These are phyloP conservation scores for Drosophila lini DNA, from an alignment of 1,140 invertebrate species.

Conservation along the genomic window DNA sequence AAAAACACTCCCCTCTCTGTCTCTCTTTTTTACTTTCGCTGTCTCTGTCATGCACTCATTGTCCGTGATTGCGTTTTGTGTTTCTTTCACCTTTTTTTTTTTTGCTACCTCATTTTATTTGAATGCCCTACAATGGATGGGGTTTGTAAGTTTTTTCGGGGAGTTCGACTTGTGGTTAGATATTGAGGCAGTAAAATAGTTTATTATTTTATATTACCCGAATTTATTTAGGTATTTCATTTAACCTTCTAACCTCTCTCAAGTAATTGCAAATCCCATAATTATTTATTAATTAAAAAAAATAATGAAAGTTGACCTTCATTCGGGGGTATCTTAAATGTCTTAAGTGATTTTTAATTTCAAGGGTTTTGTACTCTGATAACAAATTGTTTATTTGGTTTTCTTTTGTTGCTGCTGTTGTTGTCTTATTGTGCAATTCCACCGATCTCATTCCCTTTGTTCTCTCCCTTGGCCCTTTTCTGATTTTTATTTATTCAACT, in stretches of 20 bases:
- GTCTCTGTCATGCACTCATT: conserved; percentile 50
- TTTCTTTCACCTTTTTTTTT: conserved; percentile 34
- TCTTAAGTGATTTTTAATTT: conserved; percentile 5
- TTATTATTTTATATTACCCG: not conserved
- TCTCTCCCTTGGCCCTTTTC: conserved; percentile 8
- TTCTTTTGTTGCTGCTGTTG: not conserved
- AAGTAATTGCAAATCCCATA: not conserved
- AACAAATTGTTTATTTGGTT: conserved; percentile 6
- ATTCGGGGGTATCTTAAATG: not conserved
- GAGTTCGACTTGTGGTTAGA: not conserved
- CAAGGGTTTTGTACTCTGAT: conserved; percentile 8
- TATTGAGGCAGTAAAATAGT: not conserved
- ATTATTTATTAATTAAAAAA: conserved; percentile 4
- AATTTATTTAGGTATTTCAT: too few species aligned
- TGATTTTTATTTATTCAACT: conserved; percentile 49
- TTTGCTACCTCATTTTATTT: conserved; percentile 4
- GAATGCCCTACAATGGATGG: not conserved
- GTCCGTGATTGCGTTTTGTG: conserved; percentile 58
- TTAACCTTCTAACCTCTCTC: not conserved
- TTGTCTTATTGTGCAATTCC: conserved; percentile 54
- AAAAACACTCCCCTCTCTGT: conserved; percentile 15
- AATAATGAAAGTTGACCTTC: not conserved
- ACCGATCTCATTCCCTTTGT: conserved; percentile 1
- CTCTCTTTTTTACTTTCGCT: conserved; percentile 28
- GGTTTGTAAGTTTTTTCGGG: not conserved